Evolutionary conservation across 2,888 invertebrate species (phyloP), one percentile per base, ranked within the genome.

Genomic region (Pycnomerus fuliginosus): DNA sequence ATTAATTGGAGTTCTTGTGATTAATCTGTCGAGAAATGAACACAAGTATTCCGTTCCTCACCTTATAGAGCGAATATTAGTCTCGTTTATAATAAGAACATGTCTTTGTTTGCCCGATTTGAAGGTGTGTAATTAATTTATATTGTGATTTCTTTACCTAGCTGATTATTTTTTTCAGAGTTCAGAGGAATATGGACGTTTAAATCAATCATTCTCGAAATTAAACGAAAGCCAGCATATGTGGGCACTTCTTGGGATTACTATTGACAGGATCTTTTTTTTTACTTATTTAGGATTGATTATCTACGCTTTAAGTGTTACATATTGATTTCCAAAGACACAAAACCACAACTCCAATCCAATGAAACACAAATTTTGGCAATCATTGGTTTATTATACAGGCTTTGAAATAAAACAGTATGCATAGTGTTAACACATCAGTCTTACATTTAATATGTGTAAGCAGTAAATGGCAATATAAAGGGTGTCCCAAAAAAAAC

Each of bases 341-440:
- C n/a, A n/a, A n/a, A n/a, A n/a, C n/a, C n/a, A n/a, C n/a, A n/a
- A n/a, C n/a, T n/a, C n/a, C n/a, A n/a, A n/a, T n/a, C n/a, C n/a
- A n/a, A n/a, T n/a, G n/a, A n/a, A n/a, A n/a, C n/a, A n/a, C 8
- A 8, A 7, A 8, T 20, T 20, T 41, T 28, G 47, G 47, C 43
- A 65, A 65, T 69, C 59, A 68, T 68, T 68, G 69, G 60, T 69
- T 68, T 71, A 67, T 70, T 69, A 65, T 68, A 70, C 68, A 69
- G 67, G 68, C 69, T 61, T 55, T 59, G 54, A 55, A 62, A 60
- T 60, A 63, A n/a, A 68, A 65, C 62, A 66, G 61, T 65, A 66
- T 65, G 68, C 69, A 62, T 65, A 67, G 65, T 64, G 56, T 64
- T 62, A 67, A 65, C 67, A 66, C 68, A 70, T 70, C 70, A 70